Conservation (phyloP, 2,113 vertebrate species). For the Sebastes schlegelii region DNA sequence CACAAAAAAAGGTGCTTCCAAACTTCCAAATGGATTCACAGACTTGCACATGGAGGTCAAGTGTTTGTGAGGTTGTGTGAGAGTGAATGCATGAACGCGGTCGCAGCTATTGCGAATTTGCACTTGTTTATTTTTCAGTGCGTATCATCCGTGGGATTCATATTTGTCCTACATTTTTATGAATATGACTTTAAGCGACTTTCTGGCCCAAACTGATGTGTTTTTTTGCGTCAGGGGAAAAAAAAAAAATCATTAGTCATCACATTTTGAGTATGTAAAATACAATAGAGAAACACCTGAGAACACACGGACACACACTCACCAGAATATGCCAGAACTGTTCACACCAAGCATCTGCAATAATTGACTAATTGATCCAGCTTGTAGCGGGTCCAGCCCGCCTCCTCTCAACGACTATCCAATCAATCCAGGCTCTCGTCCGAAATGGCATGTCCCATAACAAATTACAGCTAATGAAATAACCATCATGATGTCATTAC, state of each 20-base stretch:
- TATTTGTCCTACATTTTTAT: background rate
- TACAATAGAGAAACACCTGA: constrained; percentile 31
- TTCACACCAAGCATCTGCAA: constrained; percentile 59
- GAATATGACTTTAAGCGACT: background rate
- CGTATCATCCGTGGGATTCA: background rate
- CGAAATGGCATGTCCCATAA: constrained; percentile 84
- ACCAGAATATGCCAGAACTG: constrained; percentile 26
- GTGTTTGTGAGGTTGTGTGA: background rate
- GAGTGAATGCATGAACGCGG: background rate
- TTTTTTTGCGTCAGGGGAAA: background rate
- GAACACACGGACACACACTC: constrained; percentile 30
- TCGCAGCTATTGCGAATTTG: background rate
- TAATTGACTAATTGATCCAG: constrained; percentile 78
- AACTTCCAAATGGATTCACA: background rate
- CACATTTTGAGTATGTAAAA: constrained; percentile 5
- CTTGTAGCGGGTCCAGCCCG: constrained; percentile 57
- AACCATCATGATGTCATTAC: constrained; percentile 85
- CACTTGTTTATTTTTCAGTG: background rate
- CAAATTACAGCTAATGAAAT: constrained; percentile 87
- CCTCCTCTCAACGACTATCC: constrained; percentile 73
- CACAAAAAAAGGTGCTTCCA: too few species aligned
- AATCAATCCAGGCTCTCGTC: constrained; percentile 80
- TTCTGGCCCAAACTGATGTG: background rate
- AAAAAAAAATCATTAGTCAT: background rate
- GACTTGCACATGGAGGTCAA: background rate